Evolutionary conservation across 2,113 vertebrate species (phyloP).

Genomic region (Clarias batrachus): DNA sequence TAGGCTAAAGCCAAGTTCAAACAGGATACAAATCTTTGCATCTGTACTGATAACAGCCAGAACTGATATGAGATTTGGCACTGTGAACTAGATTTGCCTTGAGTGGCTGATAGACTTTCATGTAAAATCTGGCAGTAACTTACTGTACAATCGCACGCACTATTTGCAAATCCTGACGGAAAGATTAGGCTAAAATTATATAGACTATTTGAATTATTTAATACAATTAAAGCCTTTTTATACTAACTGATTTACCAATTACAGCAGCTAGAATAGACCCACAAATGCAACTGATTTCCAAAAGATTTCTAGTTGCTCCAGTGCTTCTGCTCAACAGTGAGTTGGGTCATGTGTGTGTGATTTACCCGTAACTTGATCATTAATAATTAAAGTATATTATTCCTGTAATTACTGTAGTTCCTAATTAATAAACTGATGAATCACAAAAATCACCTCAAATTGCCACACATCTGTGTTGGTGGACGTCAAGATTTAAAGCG

Average conservation of each 20-base stretch:
- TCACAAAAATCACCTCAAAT: not conserved
- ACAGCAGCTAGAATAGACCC: not conserved
- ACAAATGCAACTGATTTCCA: too few species aligned
- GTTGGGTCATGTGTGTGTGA: not conserved
- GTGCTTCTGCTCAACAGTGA: not conserved
- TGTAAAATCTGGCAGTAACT: not conserved
- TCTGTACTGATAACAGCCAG: not conserved
- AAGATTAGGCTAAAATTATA: not conserved
- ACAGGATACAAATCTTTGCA: not conserved
- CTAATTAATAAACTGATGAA: not conserved
- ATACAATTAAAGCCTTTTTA: not conserved
- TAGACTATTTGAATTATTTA: not conserved
- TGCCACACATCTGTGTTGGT: too few species aligned
- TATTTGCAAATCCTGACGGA: not conserved
- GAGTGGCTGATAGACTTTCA: not conserved
- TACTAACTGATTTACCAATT: not conserved
- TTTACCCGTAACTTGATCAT: not conserved
- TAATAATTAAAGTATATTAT: not conserved
- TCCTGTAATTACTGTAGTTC: not conserved
- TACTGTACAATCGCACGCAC: not conserved
- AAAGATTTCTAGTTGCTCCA: not conserved
- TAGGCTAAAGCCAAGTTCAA: not conserved
- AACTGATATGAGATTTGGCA: not conserved
- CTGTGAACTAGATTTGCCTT: not conserved
- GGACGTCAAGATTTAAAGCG: too few species aligned